Base-by-base conservation (phyloP, 2,113 vertebrate genomes). In the Ictalurus punctatus region DNA sequence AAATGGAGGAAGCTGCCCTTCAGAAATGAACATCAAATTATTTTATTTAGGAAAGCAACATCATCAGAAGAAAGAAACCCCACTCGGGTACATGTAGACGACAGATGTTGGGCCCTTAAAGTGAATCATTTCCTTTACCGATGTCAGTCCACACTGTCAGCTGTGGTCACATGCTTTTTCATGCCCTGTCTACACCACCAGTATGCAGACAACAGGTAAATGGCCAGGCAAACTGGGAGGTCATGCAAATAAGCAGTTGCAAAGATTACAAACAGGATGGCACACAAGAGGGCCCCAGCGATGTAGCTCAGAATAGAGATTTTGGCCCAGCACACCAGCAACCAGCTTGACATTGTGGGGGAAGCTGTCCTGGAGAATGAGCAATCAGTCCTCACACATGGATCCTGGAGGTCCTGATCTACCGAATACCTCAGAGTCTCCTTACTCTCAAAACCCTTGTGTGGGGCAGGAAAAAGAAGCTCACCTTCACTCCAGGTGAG, bases 181-280 rank as follows among this genome's bases (percentile, higher is more conserved):
- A 95, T 94, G 89, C 94, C 94, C 91, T 96, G 95, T 0, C 93
- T 96, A 86, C 95, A 96, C 81, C 98, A 94, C 96, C 97, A 99
- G 86, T 94, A 97, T 91, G 97, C 82, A 63, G 97, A 97, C 89
- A 98, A 95, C 48, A 97, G 81, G 84, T 97, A 99, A 90, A 99
- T 94, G 0, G 93, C 94, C 90, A 97, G 95, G 89, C 97, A 97
- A 21, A 96, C 94, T 85, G 96, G 95, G 90, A 98, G 94, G 93
- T 98, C 97, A 85, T 95, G 98, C 78, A 97, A 93, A 87, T 96
- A 98, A 79, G 95, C 92, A 4, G 95, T 93, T 81, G 96, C 90
- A 88, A 97, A 95, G 95, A 97, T 93, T 71, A 96, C 90, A 87
- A 97, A 96, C 89, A 97, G 92, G 73, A 98, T 89, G 78, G 93